These are phyloP conservation scores for Talpa occidentalis DNA, from an alignment of 2,113 vertebrate species.

Conservation along the genomic window DNA sequence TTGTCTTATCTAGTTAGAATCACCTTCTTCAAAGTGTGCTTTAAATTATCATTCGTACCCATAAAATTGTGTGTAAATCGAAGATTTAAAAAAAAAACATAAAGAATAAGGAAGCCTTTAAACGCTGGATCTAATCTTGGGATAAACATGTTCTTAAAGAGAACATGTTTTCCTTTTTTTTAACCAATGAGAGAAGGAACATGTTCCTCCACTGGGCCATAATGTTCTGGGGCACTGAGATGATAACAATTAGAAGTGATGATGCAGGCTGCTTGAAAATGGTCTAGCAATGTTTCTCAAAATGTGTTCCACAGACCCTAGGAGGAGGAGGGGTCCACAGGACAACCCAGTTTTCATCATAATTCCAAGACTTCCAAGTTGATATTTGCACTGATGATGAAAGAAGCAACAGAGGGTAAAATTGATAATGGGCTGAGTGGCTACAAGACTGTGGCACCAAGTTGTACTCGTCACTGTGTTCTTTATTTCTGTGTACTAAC, in stretches of 20 bases:
- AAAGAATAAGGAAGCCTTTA: background rate
- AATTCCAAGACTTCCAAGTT: background rate
- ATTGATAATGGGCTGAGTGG: background rate
- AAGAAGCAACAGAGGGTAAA: background rate
- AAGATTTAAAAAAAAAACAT: background rate
- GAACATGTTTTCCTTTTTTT: background rate
- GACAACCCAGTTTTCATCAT: background rate
- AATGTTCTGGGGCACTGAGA: background rate
- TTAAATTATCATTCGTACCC: background rate
- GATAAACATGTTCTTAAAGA: slow-evolving; percentile 28
- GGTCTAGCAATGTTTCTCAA: background rate
- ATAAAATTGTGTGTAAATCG: background rate
- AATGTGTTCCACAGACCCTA: background rate
- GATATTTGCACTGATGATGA: background rate
- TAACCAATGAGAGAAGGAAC: background rate
- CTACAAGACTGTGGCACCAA: background rate
- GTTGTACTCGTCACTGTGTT: background rate
- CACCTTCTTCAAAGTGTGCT: background rate
- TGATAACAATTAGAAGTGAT: background rate
- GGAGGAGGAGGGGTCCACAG: background rate
- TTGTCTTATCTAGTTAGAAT: slow-evolving; percentile 29
- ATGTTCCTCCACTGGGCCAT: background rate
- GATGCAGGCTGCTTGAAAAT: background rate
- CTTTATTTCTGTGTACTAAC: background rate
- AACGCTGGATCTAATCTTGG: background rate